Conservation (phyloP, 1,140 invertebrate genomes). For the Drosophila arawakana region DNA sequence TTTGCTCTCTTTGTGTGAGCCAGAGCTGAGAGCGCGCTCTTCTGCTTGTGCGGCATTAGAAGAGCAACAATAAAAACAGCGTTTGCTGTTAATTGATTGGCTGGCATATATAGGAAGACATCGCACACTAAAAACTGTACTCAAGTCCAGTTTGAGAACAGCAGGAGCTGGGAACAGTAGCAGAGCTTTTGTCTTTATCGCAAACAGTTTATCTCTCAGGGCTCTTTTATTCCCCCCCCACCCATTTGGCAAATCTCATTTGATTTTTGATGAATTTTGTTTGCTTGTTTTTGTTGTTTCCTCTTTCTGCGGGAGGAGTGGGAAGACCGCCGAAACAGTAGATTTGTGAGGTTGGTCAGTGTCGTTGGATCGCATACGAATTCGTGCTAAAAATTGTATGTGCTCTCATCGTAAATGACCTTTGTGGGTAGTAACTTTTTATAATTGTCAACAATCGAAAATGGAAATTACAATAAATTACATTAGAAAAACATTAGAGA, state of each 20-base stretch:
- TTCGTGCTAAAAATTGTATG: constrained; percentile 9
- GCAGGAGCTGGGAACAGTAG: background rate
- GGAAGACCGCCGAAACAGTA: constrained; percentile 27
- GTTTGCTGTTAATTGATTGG: background rate
- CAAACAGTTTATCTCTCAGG: constrained; percentile 6
- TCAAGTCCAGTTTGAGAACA: background rate
- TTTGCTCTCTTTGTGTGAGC: background rate
- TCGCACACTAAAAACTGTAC: constrained; percentile 15
- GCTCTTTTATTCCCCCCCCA: background rate
- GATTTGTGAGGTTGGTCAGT: constrained; percentile 69
- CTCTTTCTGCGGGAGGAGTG: constrained; percentile 43
- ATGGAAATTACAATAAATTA: background rate
- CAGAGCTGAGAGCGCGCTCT: background rate
- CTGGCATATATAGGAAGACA: constrained; percentile 15
- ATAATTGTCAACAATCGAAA: background rate
- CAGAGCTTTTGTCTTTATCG: constrained; percentile 4
- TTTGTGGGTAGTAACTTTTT: constrained; percentile 9
- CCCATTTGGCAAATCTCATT: constrained; percentile 26
- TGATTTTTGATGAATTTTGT: constrained; percentile 47
- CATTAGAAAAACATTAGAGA: background rate
- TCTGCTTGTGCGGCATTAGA: constrained; percentile 37
- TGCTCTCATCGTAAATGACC: background rate
- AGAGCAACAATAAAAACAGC: constrained; percentile 35
- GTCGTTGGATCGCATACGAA: constrained; percentile 20
- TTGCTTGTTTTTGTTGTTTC: constrained; percentile 28